Evolutionary conservation across 1,140 invertebrate genomes (phyloP).

Genomic region (Hypsibius dujardini): DNA sequence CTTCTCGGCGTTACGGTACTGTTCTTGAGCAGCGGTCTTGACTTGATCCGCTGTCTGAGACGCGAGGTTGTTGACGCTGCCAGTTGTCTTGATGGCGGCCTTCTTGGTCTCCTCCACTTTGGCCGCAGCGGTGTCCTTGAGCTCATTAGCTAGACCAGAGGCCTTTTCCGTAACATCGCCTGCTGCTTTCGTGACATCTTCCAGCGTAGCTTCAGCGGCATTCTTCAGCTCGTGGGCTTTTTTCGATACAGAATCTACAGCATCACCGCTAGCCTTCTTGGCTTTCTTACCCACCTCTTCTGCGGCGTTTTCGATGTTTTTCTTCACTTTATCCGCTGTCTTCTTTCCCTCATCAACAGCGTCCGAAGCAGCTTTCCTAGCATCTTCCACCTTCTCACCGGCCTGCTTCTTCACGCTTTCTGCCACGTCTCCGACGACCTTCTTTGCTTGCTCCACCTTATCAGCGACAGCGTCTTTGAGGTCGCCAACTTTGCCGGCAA

Average conservation of each 20-base stretch:
- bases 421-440: not conserved
- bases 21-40: too few relatives aligned
- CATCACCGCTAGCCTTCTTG: not conserved
- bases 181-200: not conserved
- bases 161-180: not conserved
- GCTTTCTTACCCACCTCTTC: not conserved
- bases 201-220: not conserved
- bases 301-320: too few relatives aligned
- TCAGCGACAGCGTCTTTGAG: not conserved
- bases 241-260: not conserved
- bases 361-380: not conserved
- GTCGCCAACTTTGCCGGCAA: too few relatives aligned
- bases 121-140: not conserved
- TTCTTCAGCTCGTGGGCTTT: slow-evolving; percentile 4
- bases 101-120: not conserved
- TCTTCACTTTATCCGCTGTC: too few relatives aligned
- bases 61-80: too few relatives aligned
- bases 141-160: not conserved
- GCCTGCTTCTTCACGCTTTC: not conserved
- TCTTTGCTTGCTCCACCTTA: not conserved
- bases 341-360: not conserved
- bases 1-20: too few relatives aligned
- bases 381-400: not conserved
- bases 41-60: too few relatives aligned
- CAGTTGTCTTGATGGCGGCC: too few relatives aligned